A percentile compares a stretch with the other conserved stretches of the same genome.
Conservation (phyloP, 1,140 invertebrate genomes). For the Aphelenchoides avenae region DNA sequence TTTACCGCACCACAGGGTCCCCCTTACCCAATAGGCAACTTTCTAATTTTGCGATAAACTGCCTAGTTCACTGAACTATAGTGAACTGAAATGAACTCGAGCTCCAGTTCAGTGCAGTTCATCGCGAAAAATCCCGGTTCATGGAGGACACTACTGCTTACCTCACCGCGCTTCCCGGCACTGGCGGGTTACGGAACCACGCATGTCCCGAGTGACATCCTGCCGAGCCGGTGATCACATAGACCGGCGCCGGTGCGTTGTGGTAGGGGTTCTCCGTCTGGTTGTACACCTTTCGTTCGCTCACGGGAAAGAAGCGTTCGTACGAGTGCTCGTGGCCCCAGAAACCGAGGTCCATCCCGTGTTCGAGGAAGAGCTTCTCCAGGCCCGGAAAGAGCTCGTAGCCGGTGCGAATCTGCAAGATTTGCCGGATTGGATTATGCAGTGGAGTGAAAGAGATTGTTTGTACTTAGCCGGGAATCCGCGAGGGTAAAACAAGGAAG, state of each 20-base stretch:
- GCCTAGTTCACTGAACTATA: too few relatives aligned
- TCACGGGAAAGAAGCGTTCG: conserved; percentile 31
- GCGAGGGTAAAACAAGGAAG: too few relatives aligned
- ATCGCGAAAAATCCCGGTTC: too few relatives aligned
- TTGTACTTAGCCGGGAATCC: too few relatives aligned
- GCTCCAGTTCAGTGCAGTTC: too few relatives aligned
- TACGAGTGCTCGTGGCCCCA: conserved; percentile 89
- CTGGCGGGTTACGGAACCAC: conserved; percentile 26
- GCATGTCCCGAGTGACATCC: conserved; percentile 63
- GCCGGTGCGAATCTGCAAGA: conserved; percentile 37
- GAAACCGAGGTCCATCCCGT: conserved; percentile 82
- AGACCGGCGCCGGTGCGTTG: conserved; percentile 81
- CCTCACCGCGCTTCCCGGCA: conserved; percentile 54
- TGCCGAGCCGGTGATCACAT: conserved; percentile 86
- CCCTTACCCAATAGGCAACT: too few relatives aligned
- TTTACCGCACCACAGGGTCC: too few relatives aligned
- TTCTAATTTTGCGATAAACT: too few relatives aligned
- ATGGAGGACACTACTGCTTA: too few relatives aligned
- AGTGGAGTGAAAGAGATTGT: too few relatives aligned
- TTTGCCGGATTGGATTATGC: too few relatives aligned
- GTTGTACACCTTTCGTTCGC: conserved; percentile 62
- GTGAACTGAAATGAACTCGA: too few relatives aligned
- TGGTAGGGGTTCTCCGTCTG: conserved; percentile 72
- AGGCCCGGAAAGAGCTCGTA: conserved; percentile 63
- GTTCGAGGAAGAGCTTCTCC: conserved; percentile 77